phyloP scores from a whole-genome alignment of 2,888 invertebrate genomes.

The Drosophila seclusa region DNA sequence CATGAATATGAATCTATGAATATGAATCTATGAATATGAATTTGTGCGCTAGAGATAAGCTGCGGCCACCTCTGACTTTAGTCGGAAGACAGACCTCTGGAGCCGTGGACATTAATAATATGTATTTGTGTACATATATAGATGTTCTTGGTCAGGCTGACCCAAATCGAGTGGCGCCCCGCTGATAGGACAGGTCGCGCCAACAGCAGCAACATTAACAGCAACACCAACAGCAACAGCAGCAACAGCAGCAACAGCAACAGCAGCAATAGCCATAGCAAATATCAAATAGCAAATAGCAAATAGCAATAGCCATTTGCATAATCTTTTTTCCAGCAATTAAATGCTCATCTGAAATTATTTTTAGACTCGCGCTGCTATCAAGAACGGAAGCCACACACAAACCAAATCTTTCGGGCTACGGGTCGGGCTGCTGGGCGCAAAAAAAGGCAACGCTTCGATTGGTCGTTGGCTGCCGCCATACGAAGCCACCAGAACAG shows the following conservation, averaged over 20 bases:
- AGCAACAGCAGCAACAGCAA: background rate
- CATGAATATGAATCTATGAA: background rate
- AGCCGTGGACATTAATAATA: background rate
- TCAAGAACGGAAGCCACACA: slow-evolving; percentile 51
- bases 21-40: background rate
- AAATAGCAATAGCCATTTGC: slow-evolving; percentile 12
- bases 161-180: slow-evolving; percentile 47
- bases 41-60: slow-evolving; percentile 35
- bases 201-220: background rate
- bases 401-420: slow-evolving; percentile 37
- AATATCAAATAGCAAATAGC: background rate
- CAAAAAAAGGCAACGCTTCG: slow-evolving; percentile 49
- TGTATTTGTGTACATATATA: background rate
- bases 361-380: slow-evolving; percentile 41
- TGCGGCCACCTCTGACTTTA: slow-evolving; percentile 40
- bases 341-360: slow-evolving; percentile 38
- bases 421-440: slow-evolving; percentile 14
- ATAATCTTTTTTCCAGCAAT: slow-evolving; percentile 36
- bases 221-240: background rate
- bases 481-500: background rate
- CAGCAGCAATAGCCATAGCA: background rate
- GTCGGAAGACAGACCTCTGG: slow-evolving; percentile 22
- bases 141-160: slow-evolving; percentile 48
- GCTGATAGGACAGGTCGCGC: slow-evolving; percentile 57
- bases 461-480: slow-evolving; percentile 54